Percentiles rank a stretch among this genome's conserved stretches.
These are phyloP conservation scores for Amblyopsis hoosieri DNA, from an alignment of 2,797 vertebrate genomes.

Conservation along the genomic window DNA sequence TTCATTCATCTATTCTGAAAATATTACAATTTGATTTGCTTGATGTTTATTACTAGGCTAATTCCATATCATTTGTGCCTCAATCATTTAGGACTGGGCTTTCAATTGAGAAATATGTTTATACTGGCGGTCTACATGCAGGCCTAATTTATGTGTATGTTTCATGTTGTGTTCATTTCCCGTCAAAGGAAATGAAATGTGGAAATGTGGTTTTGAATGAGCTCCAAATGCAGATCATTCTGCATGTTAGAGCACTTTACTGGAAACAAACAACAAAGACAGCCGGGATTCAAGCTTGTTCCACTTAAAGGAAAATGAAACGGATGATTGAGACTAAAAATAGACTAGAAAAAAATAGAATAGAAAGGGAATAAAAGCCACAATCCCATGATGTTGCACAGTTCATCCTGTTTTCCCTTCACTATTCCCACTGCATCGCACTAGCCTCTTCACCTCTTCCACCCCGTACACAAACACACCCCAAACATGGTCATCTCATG, in stretches of 20 bases:
- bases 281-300: slow-evolving; percentile 30
- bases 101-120: too few species aligned
- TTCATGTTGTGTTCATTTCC: too few species aligned
- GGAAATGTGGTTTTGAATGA: slow-evolving; percentile 20
- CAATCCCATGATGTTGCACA: slow-evolving; percentile 24
- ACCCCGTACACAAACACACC: slow-evolving; percentile 27
- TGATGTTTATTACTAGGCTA: too few species aligned
- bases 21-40: too few species aligned
- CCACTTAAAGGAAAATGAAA: slow-evolving; percentile 45
- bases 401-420: slow-evolving; percentile 2
- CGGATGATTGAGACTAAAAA: slow-evolving; percentile 59
- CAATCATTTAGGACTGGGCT: too few species aligned
- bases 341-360: slow-evolving; percentile 60
- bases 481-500: slow-evolving; percentile 17
- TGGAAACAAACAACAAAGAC: slow-evolving; percentile 22
- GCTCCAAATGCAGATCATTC: slow-evolving; percentile 48
- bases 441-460: slow-evolving; percentile 39
- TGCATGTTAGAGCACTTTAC: slow-evolving; percentile 22
- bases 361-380: slow-evolving; percentile 23
- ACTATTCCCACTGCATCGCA: slow-evolving; percentile 26
- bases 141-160: too few species aligned
- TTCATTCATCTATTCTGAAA: too few species aligned
- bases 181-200: too few species aligned
- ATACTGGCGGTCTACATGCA: too few species aligned
- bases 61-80: too few species aligned